Evolutionary conservation across 2,113 vertebrate species (phyloP).

Genomic region (Buteo buteo): DNA sequence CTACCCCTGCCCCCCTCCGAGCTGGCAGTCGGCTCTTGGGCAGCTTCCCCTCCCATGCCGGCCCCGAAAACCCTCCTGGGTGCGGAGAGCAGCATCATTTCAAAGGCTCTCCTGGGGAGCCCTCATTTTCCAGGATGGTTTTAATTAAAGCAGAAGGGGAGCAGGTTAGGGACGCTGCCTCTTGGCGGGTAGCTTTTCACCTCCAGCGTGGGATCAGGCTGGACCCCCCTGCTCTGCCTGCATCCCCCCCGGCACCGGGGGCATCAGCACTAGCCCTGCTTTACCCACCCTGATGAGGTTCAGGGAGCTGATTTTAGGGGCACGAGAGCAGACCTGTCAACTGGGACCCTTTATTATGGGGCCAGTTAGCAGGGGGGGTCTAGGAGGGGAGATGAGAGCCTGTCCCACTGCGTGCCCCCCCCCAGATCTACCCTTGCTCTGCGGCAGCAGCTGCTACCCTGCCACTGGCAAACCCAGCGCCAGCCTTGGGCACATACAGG

Average conservation of each 20-base stretch:
- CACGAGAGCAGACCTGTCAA: fast-evolving
- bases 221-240: fast-evolving
- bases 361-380: fast-evolving
- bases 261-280: background rate
- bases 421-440: background rate
- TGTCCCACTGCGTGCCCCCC: no score
- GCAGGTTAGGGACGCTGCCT: fast-evolving
- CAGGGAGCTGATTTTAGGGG: background rate
- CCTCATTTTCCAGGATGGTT: fast-evolving
- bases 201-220: background rate
- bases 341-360: background rate
- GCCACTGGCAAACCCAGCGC: background rate
- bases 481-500: background rate
- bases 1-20: background rate
- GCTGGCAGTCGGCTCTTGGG: background rate
- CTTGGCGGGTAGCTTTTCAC: background rate
- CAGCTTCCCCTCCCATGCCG: fast-evolving
- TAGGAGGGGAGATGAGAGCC: background rate
- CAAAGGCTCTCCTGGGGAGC: background rate
- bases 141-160: background rate
- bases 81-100: background rate
- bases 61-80: fast-evolving
- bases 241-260: fast-evolving
- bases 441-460: fast-evolving
- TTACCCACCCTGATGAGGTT: background rate